Evolutionary conservation across 92 coral and sea anemone genomes (phyloP).

Genomic region (Porites divaricata): DNA sequence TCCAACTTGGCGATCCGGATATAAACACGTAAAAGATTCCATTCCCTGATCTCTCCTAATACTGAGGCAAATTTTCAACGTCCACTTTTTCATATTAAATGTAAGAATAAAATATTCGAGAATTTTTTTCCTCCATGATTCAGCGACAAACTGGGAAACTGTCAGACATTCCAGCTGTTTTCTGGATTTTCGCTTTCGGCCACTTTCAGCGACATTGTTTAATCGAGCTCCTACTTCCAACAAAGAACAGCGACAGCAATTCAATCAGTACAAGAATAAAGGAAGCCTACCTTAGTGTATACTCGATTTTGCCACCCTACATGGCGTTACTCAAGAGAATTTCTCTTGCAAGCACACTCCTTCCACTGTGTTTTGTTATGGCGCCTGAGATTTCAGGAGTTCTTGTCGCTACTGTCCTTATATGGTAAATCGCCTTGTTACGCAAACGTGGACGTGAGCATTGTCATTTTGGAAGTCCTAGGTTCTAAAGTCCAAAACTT

Average conservation of each 20-base stretch:
- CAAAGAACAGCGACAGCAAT: background rate
- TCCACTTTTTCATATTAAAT: background rate
- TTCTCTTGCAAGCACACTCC: background rate
- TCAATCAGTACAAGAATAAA: background rate
- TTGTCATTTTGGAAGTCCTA: background rate
- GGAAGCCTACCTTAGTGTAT: constrained; percentile 11
- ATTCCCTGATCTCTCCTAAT: too few species aligned
- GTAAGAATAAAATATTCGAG: background rate
- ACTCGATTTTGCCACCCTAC: background rate
- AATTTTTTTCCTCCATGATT: background rate
- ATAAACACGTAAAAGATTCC: too few species aligned
- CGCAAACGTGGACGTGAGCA: background rate
- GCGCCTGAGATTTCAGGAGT: constrained; percentile 11
- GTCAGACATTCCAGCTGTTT: background rate
- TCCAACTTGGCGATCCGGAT: too few species aligned
- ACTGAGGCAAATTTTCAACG: background rate
- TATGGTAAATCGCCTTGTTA: constrained; percentile 29
- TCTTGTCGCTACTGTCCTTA: background rate
- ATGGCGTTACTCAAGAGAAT: background rate
- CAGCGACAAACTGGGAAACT: background rate
- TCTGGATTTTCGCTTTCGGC: background rate
- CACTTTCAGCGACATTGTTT: background rate
- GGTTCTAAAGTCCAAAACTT: too few species aligned
- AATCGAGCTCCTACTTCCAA: background rate
- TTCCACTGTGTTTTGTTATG: background rate